Evolutionary conservation across 2,113 vertebrate species (phyloP).

Genomic region (Podocnemis expansa): DNA sequence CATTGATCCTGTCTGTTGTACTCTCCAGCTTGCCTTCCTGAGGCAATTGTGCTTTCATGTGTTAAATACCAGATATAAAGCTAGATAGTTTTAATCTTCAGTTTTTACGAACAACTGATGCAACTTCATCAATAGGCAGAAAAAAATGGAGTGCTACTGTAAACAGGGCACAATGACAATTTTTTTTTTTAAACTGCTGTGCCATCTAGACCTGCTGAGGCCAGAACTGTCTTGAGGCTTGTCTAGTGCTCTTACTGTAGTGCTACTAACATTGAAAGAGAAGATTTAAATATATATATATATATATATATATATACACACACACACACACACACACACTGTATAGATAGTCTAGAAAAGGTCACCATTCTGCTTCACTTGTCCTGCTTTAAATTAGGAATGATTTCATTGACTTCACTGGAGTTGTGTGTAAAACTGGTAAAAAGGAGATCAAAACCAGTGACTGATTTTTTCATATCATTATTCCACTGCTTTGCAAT

Average conservation of each 20-base stretch:
- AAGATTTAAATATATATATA: not conserved
- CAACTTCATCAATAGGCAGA: not conserved
- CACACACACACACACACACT: too few relatives aligned
- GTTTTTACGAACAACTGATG: not conserved
- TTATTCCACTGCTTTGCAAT: not conserved
- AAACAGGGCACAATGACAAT: accelerated
- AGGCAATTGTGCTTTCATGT: not conserved
- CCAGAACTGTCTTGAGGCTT: not conserved
- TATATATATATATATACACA: too few relatives aligned
- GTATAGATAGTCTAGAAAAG: not conserved
- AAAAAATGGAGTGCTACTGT: not conserved
- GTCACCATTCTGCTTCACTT: not conserved
- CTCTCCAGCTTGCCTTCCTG: not conserved
- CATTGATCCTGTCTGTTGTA: not conserved
- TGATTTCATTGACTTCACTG: not conserved
- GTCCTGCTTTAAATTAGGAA: not conserved
- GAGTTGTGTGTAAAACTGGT: not conserved
- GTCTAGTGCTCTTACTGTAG: not conserved
- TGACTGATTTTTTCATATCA: not conserved
- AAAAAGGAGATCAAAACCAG: not conserved
- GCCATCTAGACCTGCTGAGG: not conserved
- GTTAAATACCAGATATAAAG: not conserved
- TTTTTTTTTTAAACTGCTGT: not conserved
- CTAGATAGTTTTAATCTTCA: not conserved
- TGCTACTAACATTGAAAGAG: not conserved